Conservation (phyloP, 2,888 invertebrate species). For the Heliconius hortense region DNA sequence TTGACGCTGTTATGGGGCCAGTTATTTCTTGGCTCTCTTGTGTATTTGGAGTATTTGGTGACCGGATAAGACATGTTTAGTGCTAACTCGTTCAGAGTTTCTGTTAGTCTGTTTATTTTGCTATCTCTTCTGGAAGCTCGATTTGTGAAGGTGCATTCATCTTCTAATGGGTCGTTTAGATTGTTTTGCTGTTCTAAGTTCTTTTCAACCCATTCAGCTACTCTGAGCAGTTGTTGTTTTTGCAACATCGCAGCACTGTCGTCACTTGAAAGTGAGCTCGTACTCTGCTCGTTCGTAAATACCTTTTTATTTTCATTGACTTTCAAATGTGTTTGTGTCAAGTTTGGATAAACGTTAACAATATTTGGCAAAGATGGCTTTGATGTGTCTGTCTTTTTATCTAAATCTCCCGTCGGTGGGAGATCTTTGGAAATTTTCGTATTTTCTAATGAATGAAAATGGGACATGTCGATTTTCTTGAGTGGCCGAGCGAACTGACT, state of each 20-base stretch:
- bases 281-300: slow-evolving; percentile 77
- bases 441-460: slow-evolving; percentile 73
- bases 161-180: slow-evolving; percentile 71
- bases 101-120: slow-evolving; percentile 67
- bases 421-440: slow-evolving; percentile 76
- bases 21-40: slow-evolving; percentile 59
- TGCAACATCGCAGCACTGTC: slow-evolving; percentile 81
- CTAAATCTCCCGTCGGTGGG: slow-evolving; percentile 60
- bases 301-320: slow-evolving; percentile 73
- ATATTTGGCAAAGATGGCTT: slow-evolving; percentile 66
- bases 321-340: slow-evolving; percentile 76
- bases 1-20: slow-evolving; percentile 59
- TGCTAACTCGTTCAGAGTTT: slow-evolving; percentile 73
- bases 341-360: slow-evolving; percentile 75
- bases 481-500: slow-evolving; percentile 64
- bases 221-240: slow-evolving; percentile 85
- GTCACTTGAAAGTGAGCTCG: slow-evolving; percentile 77
- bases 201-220: slow-evolving; percentile 90
- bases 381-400: slow-evolving; percentile 57
- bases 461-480: slow-evolving; percentile 75
- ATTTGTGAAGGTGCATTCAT: slow-evolving; percentile 65
- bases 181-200: slow-evolving; percentile 80
- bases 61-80: slow-evolving; percentile 78
- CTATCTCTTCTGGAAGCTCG: slow-evolving; percentile 63
- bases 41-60: slow-evolving; percentile 68